Evolutionary conservation across 1,140 invertebrate genomes (phyloP), one percentile per base, ranked within the genome.

Genomic region (Conus betulinus): DNA sequence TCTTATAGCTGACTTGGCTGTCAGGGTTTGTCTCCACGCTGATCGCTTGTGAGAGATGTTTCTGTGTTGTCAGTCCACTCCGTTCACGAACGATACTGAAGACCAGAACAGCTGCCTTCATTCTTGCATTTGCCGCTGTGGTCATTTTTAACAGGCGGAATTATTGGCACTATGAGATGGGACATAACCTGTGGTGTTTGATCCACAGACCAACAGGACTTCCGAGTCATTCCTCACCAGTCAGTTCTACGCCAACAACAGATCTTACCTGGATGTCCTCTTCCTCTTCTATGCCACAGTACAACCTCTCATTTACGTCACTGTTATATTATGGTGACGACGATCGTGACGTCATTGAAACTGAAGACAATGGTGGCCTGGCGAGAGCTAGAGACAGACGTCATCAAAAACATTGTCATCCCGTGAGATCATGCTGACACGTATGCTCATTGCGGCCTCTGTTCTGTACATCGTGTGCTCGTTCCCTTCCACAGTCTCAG

Each of bases 31-130:
- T 81, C 15, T 52, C 78, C 11, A 81, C 23, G n/a, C 13, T 81
- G 78, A 39, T 51, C 78, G 78, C 78, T 27, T 81, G n/a, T 51
- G 78, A 81, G 39, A 27, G 78, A 52, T 81, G 78, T 53, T n/a
- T 81, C 8, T 81, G 78, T 81, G 78, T 81, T 5, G 27, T 81
- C 13, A 52, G 27, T 51, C 78, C 78, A 11, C 52, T 81, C 78
- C 11, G 39, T n/a, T 20, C 78, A 52, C 78, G 52, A 53, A 81
- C 11, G n/a, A 27, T 52, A 10, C 15, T 81, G n/a, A 27, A 52
- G 11, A 81, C 78, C 13, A 81, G 10, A 39, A 81, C 78, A 1
- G 5, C 52, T 51, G 78, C 78, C 27, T 20, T 81, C 52, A 52
- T 81, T 53, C 17, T 81, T 15, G 27, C 52, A 1, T n/a, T 53